These are phyloP conservation scores for Rhagium mordax DNA, from an alignment of 2,888 invertebrate species.

Conservation along the genomic window DNA sequence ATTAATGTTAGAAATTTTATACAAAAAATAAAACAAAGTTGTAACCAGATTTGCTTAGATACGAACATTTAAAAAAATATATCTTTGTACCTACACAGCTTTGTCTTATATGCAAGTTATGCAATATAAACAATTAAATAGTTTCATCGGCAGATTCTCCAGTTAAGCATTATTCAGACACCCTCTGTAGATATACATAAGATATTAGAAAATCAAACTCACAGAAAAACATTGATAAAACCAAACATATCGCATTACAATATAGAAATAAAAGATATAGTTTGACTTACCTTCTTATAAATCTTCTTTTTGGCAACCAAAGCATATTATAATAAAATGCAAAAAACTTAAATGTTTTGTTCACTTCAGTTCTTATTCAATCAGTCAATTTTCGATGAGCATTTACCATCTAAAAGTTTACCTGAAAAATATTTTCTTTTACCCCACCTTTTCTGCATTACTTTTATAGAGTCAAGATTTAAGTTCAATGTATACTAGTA, in stretches of 20 bases:
- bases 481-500: neutral
- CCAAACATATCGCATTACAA: neutral
- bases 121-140: too few species aligned
- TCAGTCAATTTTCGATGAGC: neutral
- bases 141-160: neutral
- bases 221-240: neutral
- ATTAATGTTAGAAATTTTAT: too few species aligned
- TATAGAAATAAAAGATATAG: neutral
- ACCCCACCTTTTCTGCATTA: neutral
- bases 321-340: conserved; percentile 38
- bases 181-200: neutral
- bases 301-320: conserved; percentile 46
- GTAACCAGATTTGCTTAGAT: too few species aligned
- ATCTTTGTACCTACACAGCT: too few species aligned
- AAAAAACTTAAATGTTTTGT: neutral
- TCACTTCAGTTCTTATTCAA: neutral
- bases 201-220: neutral
- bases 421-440: neutral
- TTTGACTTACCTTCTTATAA: conserved; percentile 49
- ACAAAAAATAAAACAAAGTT: too few species aligned
- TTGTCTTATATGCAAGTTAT: too few species aligned
- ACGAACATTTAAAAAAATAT: too few species aligned
- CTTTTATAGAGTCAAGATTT: neutral
- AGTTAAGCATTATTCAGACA: neutral
- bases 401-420: neutral